A percentile compares a stretch with the other conserved stretches of the same genome.
These are phyloP conservation scores for Urocolius indicus DNA, from an alignment of 2,113 vertebrate genomes.

Conservation along the genomic window DNA sequence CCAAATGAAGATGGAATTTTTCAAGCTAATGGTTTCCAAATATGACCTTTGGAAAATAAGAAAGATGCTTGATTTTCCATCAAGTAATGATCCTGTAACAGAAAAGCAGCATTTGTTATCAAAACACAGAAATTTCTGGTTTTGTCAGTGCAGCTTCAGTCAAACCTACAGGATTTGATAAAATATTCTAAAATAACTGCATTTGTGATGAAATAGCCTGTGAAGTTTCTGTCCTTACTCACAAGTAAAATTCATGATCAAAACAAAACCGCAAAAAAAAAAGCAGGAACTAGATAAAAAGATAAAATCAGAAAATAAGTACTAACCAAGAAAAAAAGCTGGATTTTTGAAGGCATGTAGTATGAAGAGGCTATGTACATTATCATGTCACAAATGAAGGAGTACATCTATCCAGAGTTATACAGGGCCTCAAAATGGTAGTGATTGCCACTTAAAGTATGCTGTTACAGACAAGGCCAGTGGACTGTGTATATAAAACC, in stretches of 20 bases:
- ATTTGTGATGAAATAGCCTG: neutral
- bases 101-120: neutral
- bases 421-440: neutral
- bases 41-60: conserved; percentile 12
- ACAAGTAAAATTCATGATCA: neutral
- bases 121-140: neutral
- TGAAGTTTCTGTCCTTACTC: neutral
- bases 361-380: neutral
- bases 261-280: neutral
- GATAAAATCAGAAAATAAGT: neutral
- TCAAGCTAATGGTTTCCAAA: conserved; percentile 23
- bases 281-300: neutral
- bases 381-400: neutral
- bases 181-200: neutral
- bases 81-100: neutral
- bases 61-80: conserved; percentile 20
- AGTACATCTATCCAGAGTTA: neutral
- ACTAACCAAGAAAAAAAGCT: neutral
- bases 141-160: neutral
- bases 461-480: neutral
- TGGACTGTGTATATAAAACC: neutral
- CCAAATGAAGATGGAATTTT: conserved; percentile 34
- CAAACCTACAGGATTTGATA: neutral
- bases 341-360: neutral
- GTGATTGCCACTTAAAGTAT: neutral